phyloP scores from a whole-genome alignment of 1,140 invertebrate genomes.

The Calliphora vicina region DNA sequence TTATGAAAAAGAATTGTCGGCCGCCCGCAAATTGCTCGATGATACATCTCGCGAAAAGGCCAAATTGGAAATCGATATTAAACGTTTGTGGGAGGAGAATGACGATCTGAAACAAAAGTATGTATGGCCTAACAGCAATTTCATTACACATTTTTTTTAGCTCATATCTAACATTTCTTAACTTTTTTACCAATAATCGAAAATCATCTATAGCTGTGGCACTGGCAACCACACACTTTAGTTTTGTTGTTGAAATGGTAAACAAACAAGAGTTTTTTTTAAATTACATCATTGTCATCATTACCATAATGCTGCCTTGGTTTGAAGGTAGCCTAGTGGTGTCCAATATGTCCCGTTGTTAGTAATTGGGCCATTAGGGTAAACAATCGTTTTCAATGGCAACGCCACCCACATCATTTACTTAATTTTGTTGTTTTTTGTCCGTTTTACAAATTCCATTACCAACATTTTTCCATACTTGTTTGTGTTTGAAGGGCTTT shows the following conservation, averaged over 20 bases:
- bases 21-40: constrained; percentile 88
- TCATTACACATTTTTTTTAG: no score
- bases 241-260: no score
- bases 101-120: constrained; percentile 86
- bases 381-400: background rate
- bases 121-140: background rate
- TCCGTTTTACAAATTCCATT: background rate
- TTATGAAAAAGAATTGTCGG: constrained; percentile 91
- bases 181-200: no score
- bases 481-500: background rate
- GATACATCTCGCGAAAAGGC: constrained; percentile 91
- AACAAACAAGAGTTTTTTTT: no score
- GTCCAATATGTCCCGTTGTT: no score
- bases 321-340: no score
- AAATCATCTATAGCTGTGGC: no score
- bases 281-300: no score
- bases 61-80: constrained; percentile 90
- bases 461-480: background rate
- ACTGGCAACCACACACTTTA: no score
- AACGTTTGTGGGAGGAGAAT: constrained; percentile 84
- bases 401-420: background rate
- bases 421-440: background rate
- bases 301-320: no score
- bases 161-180: no score
- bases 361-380: no score